Conservation (phyloP, 2,888 invertebrate genomes). For the Himalopsyche japonica region DNA sequence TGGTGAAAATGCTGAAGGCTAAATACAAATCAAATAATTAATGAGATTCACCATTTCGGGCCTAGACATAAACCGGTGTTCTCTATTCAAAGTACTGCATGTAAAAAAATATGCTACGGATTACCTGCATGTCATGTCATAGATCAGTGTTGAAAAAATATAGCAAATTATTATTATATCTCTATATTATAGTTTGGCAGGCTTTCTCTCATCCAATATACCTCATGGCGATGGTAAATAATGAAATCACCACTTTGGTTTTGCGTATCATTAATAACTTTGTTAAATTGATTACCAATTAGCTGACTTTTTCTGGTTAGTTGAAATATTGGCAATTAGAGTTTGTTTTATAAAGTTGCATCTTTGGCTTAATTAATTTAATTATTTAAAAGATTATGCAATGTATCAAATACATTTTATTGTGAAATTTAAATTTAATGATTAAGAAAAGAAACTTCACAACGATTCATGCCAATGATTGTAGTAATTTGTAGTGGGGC, state of each 20-base stretch:
- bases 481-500: too few relatives aligned
- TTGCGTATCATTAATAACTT: not conserved
- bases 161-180: not conserved
- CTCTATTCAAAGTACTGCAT: not conserved
- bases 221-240: not conserved
- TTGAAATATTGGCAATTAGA: too few relatives aligned
- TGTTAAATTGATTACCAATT: not conserved
- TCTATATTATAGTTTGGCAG: not conserved
- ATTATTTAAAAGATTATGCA: too few relatives aligned
- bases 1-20: too few relatives aligned
- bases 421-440: too few relatives aligned
- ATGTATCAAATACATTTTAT: too few relatives aligned
- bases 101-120: not conserved
- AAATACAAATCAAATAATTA: not conserved
- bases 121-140: not conserved
- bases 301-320: too few relatives aligned
- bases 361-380: too few relatives aligned
- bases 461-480: too few relatives aligned
- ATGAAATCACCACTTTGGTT: not conserved
- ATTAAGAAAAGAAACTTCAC: too few relatives aligned
- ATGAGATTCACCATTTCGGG: not conserved
- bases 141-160: not conserved
- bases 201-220: not conserved
- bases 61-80: not conserved
- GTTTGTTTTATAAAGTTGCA: too few relatives aligned